Conservation (phyloP, 2,888 invertebrate species). For the Lepidochitona cinerea region DNA sequence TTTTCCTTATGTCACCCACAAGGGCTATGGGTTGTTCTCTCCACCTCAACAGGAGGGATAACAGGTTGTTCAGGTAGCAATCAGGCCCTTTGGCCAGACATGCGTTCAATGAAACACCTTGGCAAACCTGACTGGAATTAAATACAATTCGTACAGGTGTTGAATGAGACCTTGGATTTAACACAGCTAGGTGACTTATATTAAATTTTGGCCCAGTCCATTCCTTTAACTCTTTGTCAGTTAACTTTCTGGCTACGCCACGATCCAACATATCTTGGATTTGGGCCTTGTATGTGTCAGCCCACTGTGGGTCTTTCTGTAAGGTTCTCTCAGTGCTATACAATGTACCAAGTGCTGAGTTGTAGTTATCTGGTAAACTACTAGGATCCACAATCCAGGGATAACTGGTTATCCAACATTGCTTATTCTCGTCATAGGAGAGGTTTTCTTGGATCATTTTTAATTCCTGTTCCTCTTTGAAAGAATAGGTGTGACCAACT, state of each 20-base stretch:
- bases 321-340: neutral
- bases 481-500: conserved; percentile 16
- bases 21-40: neutral
- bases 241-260: neutral
- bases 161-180: neutral
- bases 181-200: neutral
- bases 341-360: neutral
- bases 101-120: too few relatives aligned
- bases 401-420: too few relatives aligned
- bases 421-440: neutral
- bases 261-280: neutral
- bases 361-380: conserved; percentile 11
- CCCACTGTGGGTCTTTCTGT: neutral
- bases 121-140: too few relatives aligned
- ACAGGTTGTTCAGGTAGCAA: too few relatives aligned
- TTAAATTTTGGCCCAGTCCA: conserved; percentile 8
- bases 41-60: neutral
- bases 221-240: neutral
- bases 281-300: neutral
- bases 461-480: conserved; percentile 16
- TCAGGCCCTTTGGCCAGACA: too few relatives aligned
- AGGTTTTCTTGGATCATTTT: neutral
- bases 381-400: conserved; percentile 8
- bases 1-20: conserved; percentile 8
- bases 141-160: neutral